Evolutionary conservation across 2,888 invertebrate genomes (phyloP), one percentile per base, ranked within the genome.

Genomic region (Lasioglossum vierecki): DNA sequence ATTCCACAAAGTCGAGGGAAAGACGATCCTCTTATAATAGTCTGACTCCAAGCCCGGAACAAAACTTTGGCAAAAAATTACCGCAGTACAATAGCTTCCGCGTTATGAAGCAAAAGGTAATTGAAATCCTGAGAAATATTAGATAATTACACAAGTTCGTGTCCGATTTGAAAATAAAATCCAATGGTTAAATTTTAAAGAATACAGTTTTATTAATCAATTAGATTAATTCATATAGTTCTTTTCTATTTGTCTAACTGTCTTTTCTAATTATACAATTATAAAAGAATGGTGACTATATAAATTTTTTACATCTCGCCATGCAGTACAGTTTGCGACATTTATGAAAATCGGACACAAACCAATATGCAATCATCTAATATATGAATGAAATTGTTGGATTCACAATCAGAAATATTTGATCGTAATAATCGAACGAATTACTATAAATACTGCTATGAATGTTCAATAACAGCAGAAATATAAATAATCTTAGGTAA

Each of bases 51-150:
- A 94, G 93, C 82, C 93, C 94, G 4, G 94, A 94, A 68, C 93
- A 93, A 76, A 91, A 90, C 63, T 94, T 94, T 73, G 92, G 93
- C 18, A 94, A 94, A 73, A 94, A 94, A 76, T 80, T 91, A 70
- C 93, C 94, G 2, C 95, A 95, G 68, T 95, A 94, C 80, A 95
- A 93, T 77, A 95, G 95, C 80, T 95, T 95, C 68, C 92, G 95
- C 13, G 90, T 94, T 26, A 95, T 95, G 95, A 95, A 95, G 72
- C 94, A 95, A 80, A 95, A 95, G 93, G 95, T 95, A 88, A 73
- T 57, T 8, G 39, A n/a, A 53, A 22, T 53, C 9, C 8, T 9
- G 3, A 53, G 22, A 53, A 22, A 11, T 41, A 41, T 41, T 5
- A 39, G 39, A 39, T 39, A 4, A 39, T 39, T 39, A 5, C 39